These are phyloP conservation scores for Coleophora deauratella DNA, from an alignment of 2,888 invertebrate genomes.

Conservation along the genomic window DNA sequence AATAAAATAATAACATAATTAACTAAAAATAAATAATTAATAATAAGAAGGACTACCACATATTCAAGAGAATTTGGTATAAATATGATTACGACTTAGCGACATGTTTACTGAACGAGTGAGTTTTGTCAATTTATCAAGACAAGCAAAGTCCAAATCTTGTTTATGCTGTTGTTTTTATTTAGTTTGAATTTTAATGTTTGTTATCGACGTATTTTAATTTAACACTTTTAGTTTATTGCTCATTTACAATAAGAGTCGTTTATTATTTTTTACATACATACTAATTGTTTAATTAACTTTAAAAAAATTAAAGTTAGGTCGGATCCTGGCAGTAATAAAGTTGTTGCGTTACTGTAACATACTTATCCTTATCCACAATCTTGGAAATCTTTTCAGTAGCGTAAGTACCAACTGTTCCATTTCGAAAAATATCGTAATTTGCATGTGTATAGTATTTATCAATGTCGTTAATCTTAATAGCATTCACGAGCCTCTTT, in stretches of 20 bases:
- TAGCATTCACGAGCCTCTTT: neutral
- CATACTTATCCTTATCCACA: too few relatives aligned
- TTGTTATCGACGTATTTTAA: too few relatives aligned
- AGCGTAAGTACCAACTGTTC: too few relatives aligned
- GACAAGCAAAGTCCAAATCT: slow-evolving; percentile 35
- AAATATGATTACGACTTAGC: slow-evolving; percentile 3
- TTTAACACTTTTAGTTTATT: slow-evolving; percentile 12
- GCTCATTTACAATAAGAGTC: slow-evolving; percentile 1
- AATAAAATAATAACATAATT: too few relatives aligned
- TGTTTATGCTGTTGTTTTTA: slow-evolving; percentile 25
- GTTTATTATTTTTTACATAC: neutral
- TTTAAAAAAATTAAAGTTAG: too few relatives aligned
- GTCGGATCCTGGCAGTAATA: too few relatives aligned
- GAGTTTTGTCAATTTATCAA: slow-evolving; percentile 34
- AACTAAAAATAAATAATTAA: too few relatives aligned
- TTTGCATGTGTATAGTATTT: neutral
- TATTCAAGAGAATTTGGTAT: neutral
- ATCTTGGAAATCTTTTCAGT: too few relatives aligned
- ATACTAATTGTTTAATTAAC: too few relatives aligned
- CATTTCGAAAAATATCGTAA: too few relatives aligned
- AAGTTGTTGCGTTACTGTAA: too few relatives aligned
- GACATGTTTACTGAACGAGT: slow-evolving; percentile 17
- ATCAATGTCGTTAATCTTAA: neutral
- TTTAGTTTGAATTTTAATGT: slow-evolving; percentile 1
- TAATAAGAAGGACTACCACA: too few relatives aligned